Conservation (phyloP, 1,140 invertebrate genomes). For the Sinella curviseta region DNA sequence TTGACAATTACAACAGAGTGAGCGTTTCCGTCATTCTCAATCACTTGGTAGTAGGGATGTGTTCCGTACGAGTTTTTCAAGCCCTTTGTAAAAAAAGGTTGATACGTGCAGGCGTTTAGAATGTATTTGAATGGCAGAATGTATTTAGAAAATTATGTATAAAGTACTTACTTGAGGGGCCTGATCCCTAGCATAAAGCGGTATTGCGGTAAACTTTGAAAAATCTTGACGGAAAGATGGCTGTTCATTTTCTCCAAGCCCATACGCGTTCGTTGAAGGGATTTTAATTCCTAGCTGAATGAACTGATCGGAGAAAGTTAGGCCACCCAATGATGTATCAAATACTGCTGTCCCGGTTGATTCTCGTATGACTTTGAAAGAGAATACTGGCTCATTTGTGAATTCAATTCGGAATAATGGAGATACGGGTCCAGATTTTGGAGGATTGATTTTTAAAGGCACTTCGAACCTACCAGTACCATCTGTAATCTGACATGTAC, state of each 20-base stretch:
- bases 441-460: conserved; percentile 40
- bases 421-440: neutral
- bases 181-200: conserved; percentile 32
- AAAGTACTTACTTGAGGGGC: neutral
- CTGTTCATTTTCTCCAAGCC: conserved; percentile 57
- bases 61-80: conserved; percentile 56
- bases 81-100: neutral
- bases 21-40: conserved; percentile 59
- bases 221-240: conserved; percentile 48
- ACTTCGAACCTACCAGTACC: conserved; percentile 40
- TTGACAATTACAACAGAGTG: conserved; percentile 59
- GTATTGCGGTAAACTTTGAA: conserved; percentile 48
- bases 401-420: neutral
- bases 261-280: conserved; percentile 58
- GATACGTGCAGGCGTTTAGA: too few species aligned
- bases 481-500: conserved; percentile 13
- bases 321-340: neutral
- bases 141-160: neutral
- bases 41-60: conserved; percentile 62
- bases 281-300: conserved; percentile 58
- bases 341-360: neutral
- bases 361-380: neutral
- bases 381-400: neutral
- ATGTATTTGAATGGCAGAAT: neutral
- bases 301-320: conserved; percentile 55